Evolutionary conservation across 2,113 vertebrate species (phyloP).

Genomic region (Engraulis encrasicolus): DNA sequence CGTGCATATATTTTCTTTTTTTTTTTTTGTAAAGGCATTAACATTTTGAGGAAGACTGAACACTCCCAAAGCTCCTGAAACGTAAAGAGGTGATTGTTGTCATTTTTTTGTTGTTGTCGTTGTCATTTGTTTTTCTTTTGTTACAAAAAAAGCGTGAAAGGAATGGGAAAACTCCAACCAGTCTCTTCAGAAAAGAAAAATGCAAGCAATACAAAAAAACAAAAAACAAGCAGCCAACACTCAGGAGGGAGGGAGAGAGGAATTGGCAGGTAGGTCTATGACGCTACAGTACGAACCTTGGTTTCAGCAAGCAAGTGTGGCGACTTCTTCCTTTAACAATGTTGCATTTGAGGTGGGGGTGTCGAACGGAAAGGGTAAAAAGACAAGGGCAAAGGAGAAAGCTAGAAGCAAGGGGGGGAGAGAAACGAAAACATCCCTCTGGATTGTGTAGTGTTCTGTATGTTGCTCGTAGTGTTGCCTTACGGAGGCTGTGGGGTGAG

Average conservation of each 20-base stretch:
- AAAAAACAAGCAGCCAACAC: not conserved
- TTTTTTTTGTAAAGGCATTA: slow-evolving; percentile 50
- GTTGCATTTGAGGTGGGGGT: not conserved
- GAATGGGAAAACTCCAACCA: slow-evolving; percentile 24
- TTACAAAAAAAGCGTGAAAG: slow-evolving; percentile 37
- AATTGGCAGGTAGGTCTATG: slow-evolving; percentile 34
- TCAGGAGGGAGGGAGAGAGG: not conserved
- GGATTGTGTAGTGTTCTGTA: slow-evolving; percentile 51
- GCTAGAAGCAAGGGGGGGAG: no score
- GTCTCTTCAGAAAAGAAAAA: slow-evolving; percentile 38
- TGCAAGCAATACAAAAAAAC: no score
- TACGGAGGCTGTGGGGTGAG: no score
- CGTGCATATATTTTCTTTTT: no score
- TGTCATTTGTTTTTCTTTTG: slow-evolving; percentile 16
- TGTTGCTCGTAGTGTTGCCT: slow-evolving; percentile 34
- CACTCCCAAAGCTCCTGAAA: slow-evolving; percentile 44
- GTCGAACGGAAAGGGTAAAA: slow-evolving; percentile 10
- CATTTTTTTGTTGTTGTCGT: slow-evolving; percentile 20
- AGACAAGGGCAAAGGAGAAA: slow-evolving; percentile 20
- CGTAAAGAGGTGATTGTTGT: slow-evolving; percentile 39
- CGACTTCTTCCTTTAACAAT: slow-evolving; percentile 36
- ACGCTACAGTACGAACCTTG: slow-evolving; percentile 47
- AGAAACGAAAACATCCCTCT: slow-evolving; percentile 28
- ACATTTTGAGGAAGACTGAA: slow-evolving; percentile 60
- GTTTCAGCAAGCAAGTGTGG: slow-evolving; percentile 31